A percentile compares a stretch with the other conserved stretches of the same genome.
phyloP scores from a whole-genome alignment of 2,797 vertebrate species.

The Cyclura pinguis region DNA sequence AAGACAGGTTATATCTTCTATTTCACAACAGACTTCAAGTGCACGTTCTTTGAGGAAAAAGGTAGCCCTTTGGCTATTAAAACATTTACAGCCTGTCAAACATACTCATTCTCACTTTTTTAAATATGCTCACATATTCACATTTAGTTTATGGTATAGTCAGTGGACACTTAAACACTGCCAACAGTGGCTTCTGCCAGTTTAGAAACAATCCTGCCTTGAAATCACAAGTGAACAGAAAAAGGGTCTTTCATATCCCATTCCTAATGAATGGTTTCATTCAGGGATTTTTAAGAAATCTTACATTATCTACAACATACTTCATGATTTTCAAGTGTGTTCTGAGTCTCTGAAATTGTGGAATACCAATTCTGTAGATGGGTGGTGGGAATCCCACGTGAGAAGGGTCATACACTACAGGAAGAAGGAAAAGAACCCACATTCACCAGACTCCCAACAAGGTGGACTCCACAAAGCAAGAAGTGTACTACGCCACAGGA shows the following conservation, averaged over 20 bases:
- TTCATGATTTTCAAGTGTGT: constrained; percentile 43
- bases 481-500: constrained; percentile 58
- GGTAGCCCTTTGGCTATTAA: not conserved
- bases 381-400: constrained; percentile 26
- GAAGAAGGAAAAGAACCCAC: constrained; percentile 47
- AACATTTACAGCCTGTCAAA: constrained; percentile 1
- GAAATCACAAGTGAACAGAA: not conserved
- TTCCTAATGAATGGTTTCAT: not conserved
- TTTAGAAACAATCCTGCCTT: constrained; percentile 30
- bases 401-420: constrained; percentile 27
- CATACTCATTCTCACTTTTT: not conserved
- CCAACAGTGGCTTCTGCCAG: constrained; percentile 6
- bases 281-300: not conserved
- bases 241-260: not conserved
- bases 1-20: constrained; percentile 41
- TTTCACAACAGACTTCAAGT: constrained; percentile 42
- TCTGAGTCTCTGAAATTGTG: constrained; percentile 23
- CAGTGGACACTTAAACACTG: constrained; percentile 38
- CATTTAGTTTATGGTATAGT: constrained; percentile 38
- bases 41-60: constrained; percentile 49
- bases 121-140: constrained; percentile 35
- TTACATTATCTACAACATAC: constrained; percentile 34
- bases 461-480: constrained; percentile 54
- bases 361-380: not conserved
- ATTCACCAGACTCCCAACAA: constrained; percentile 46